Evolutionary conservation across 2,797 vertebrate species (phyloP).

Genomic region (Margarornis squamiger): DNA sequence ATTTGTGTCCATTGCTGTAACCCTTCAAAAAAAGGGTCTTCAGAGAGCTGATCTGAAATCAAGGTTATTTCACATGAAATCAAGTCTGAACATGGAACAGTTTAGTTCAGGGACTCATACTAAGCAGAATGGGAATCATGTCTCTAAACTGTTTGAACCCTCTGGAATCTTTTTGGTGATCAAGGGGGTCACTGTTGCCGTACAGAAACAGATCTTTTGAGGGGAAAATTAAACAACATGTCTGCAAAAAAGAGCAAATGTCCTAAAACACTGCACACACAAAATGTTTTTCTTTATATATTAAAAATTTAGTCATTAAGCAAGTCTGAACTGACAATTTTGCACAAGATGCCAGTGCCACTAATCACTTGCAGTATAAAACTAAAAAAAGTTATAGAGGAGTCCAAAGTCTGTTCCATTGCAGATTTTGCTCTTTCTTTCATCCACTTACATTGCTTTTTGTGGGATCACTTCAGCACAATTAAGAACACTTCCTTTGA

Average conservation of each 20-base stretch:
- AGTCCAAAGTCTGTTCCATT: background rate
- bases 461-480: background rate
- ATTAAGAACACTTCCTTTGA: conserved; percentile 19
- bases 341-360: background rate
- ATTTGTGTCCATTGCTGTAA: background rate
- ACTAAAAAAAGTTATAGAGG: background rate
- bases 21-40: background rate
- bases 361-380: conserved; percentile 15
- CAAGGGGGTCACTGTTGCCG: background rate
- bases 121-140: background rate
- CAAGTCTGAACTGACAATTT: background rate
- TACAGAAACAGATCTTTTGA: background rate
- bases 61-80: background rate
- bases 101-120: background rate
- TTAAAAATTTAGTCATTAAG: background rate
- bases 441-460: background rate
- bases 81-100: background rate
- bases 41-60: background rate
- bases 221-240: background rate
- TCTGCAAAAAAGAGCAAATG: background rate
- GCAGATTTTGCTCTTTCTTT: background rate
- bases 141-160: background rate
- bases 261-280: background rate
- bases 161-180: background rate
- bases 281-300: background rate